Percentiles rank a stretch among this genome's conserved stretches.
These are phyloP conservation scores for Ibidorhyncha struthersii DNA, from an alignment of 2,113 vertebrate species.

Conservation along the genomic window DNA sequence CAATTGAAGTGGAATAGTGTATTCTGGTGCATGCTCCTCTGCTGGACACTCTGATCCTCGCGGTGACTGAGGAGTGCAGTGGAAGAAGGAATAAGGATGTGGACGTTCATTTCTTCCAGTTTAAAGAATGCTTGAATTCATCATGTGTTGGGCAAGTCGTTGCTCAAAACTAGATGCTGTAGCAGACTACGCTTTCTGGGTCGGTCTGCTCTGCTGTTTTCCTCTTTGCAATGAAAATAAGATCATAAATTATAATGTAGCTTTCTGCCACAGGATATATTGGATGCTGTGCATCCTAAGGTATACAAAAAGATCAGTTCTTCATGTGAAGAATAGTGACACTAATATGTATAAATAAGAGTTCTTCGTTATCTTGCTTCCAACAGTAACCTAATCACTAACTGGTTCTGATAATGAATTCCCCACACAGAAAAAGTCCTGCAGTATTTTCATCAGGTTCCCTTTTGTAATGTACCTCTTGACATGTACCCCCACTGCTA, in stretches of 20 bases:
- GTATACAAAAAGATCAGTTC: background rate
- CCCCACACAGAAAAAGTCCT: background rate
- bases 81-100: background rate
- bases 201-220: background rate
- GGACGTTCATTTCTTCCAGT: background rate
- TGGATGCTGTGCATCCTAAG: background rate
- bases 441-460: background rate
- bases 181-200: background rate
- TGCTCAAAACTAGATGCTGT: background rate
- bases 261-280: background rate
- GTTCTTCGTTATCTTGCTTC: background rate
- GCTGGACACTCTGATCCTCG: background rate
- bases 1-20: background rate
- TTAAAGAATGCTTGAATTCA: background rate
- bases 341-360: background rate
- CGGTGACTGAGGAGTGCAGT: background rate
- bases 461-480: background rate
- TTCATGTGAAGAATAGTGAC: background rate
- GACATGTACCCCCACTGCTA: rapidly evolving
- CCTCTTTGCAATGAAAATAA: background rate
- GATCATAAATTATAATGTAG: background rate
- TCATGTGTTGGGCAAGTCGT: background rate
- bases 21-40: background rate
- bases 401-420: background rate
- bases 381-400: background rate